phyloP scores from a whole-genome alignment of 2,797 vertebrate species.

The Orientallactaga sibirica region DNA sequence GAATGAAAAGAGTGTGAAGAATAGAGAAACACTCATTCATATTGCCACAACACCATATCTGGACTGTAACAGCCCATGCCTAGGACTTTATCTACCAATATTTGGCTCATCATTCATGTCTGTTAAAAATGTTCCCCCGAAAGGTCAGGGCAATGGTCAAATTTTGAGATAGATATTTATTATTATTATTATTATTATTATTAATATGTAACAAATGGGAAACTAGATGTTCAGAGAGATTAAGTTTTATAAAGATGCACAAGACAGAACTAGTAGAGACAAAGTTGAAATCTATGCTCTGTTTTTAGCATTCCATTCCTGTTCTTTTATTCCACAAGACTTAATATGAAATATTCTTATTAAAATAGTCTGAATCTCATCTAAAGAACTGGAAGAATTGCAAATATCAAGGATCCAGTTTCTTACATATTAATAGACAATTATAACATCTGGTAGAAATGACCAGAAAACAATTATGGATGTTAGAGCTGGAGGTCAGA shows the following conservation, averaged over 20 bases:
- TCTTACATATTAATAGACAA: conserved; percentile 28
- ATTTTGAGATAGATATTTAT: conserved; percentile 32
- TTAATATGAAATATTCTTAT: conserved; percentile 49
- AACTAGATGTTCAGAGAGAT: conserved; percentile 32
- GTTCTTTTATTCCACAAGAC: conserved; percentile 27
- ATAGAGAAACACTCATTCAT: not conserved
- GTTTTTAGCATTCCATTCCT: conserved; percentile 21
- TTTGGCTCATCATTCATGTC: not conserved
- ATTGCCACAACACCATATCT: not conserved
- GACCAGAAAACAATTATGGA: conserved; percentile 31
- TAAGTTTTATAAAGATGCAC: conserved; percentile 2
- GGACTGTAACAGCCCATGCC: not conserved
- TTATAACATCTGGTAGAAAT: conserved; percentile 50
- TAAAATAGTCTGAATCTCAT: conserved; percentile 28
- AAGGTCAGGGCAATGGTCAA: not conserved
- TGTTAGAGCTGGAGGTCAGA: conserved; percentile 30
- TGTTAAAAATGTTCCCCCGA: conserved; percentile 21
- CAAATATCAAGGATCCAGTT: conserved; percentile 21
- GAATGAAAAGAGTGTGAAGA: not conserved
- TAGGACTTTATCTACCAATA: not conserved
- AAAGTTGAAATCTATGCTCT: conserved; percentile 51
- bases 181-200: not conserved
- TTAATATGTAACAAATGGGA: conserved; percentile 59
- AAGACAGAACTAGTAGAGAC: not conserved
- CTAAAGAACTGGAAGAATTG: conserved; percentile 40